A percentile compares a stretch with the other conserved stretches of the same genome.
Evolutionary conservation across 2,113 vertebrate genomes (phyloP).

Genomic region (Psittacula cyanocephala): DNA sequence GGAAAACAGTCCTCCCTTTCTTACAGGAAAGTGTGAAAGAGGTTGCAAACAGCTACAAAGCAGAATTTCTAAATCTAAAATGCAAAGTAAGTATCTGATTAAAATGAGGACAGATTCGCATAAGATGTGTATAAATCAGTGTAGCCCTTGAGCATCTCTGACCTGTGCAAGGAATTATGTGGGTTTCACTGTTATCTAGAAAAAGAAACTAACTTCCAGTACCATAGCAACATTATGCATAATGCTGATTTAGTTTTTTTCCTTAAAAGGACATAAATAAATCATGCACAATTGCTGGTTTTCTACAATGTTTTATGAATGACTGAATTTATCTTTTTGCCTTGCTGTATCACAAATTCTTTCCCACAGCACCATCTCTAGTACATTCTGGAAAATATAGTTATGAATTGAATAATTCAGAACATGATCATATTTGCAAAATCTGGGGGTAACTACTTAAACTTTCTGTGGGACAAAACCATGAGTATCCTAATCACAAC

Average conservation of each 20-base stretch:
- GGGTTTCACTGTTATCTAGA: not conserved
- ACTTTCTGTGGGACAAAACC: not conserved
- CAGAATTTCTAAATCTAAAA: not conserved
- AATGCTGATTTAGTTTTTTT: not conserved
- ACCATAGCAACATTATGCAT: not conserved
- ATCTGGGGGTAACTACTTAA: not conserved
- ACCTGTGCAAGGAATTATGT: not conserved
- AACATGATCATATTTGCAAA: not conserved
- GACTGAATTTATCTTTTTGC: not conserved
- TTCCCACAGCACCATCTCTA: not conserved
- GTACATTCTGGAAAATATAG: not conserved
- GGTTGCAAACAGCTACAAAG: not conserved
- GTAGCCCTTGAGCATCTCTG: not conserved
- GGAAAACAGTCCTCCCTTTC: not conserved
- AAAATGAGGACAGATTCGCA: slow-evolving; percentile 26
- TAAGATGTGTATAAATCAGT: not conserved
- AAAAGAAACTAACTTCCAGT: not conserved
- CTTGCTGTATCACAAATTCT: not conserved
- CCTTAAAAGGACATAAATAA: not conserved
- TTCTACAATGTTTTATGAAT: not conserved
- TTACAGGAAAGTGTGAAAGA: not conserved
- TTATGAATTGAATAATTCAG: not conserved
- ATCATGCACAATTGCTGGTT: not conserved
- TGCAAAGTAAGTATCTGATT: not conserved
- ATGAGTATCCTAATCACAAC: not conserved